phyloP scores from a whole-genome alignment of 2,113 vertebrate genomes.

The Murina feae region DNA sequence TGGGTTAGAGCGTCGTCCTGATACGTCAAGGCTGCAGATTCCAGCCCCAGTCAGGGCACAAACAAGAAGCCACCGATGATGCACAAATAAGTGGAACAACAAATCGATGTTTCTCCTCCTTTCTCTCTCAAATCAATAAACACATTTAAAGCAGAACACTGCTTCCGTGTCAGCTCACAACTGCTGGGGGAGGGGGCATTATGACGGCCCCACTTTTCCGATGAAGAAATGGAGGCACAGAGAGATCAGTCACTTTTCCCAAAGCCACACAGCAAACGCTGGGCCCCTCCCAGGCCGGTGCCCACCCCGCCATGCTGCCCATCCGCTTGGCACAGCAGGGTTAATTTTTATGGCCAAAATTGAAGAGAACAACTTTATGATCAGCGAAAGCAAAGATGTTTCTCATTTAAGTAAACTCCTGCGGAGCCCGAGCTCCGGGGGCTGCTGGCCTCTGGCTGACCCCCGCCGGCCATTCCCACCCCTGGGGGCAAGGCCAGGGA shows the following conservation, averaged over 20 bases:
- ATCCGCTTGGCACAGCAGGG: accelerated
- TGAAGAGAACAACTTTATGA: neutral
- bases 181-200: neutral
- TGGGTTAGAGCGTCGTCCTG: too few relatives aligned
- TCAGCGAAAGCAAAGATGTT: neutral
- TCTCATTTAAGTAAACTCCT: neutral
- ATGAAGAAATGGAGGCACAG: neutral
- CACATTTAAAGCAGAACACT: too few relatives aligned
- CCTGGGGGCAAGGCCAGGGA: neutral
- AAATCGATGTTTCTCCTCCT: too few relatives aligned
- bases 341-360: neutral
- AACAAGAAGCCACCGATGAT: too few relatives aligned
- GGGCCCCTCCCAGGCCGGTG: neutral
- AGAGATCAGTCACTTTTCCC: neutral
- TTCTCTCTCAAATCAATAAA: too few relatives aligned
- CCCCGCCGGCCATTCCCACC: too few relatives aligned
- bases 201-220: neutral
- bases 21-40: too few relatives aligned
- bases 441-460: neutral
- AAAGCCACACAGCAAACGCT: neutral
- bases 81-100: too few relatives aligned
- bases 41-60: too few relatives aligned
- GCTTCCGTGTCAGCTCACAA: too few relatives aligned
- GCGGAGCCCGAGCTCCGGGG: neutral
- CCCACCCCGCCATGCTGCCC: neutral